These are phyloP conservation scores for Pterostichus madidus DNA, from an alignment of 2,888 invertebrate genomes.

Conservation along the genomic window DNA sequence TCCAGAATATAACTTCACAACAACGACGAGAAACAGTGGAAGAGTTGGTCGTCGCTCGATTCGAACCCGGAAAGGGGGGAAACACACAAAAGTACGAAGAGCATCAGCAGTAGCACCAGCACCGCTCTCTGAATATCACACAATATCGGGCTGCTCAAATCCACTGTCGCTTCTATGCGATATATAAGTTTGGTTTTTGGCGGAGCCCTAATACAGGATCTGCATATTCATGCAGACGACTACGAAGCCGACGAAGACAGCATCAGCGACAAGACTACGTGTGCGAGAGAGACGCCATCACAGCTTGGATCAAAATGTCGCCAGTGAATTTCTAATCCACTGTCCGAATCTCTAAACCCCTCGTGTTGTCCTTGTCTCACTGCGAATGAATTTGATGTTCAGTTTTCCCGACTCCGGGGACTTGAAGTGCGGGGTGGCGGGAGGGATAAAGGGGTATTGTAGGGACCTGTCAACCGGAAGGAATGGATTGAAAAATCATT, in stretches of 20 bases:
- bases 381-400: slow-evolving; percentile 58
- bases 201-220: slow-evolving; percentile 76
- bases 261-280: slow-evolving; percentile 7
- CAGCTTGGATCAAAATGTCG: slow-evolving; percentile 75
- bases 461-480: slow-evolving; percentile 20
- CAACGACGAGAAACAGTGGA: no score
- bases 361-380: slow-evolving; percentile 35
- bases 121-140: slow-evolving; percentile 28
- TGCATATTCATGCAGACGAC: slow-evolving; percentile 76
- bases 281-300: slow-evolving; percentile 52
- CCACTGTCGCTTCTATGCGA: slow-evolving; percentile 67
- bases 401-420: slow-evolving; percentile 31
- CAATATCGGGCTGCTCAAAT: slow-evolving; percentile 57
- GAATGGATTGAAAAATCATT: slow-evolving; percentile 35
- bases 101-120: no score
- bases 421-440: slow-evolving; percentile 13
- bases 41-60: background rate
- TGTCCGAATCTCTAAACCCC: slow-evolving; percentile 73
- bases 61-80: no score
- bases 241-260: slow-evolving; percentile 70
- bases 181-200: slow-evolving; percentile 76
- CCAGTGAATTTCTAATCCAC: slow-evolving; percentile 75
- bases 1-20: no score
- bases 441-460: slow-evolving; percentile 20
- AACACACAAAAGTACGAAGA: no score